Evolutionary conservation across 1,140 invertebrate genomes (phyloP).

Genomic region (Hylaeus anthracinus): DNA sequence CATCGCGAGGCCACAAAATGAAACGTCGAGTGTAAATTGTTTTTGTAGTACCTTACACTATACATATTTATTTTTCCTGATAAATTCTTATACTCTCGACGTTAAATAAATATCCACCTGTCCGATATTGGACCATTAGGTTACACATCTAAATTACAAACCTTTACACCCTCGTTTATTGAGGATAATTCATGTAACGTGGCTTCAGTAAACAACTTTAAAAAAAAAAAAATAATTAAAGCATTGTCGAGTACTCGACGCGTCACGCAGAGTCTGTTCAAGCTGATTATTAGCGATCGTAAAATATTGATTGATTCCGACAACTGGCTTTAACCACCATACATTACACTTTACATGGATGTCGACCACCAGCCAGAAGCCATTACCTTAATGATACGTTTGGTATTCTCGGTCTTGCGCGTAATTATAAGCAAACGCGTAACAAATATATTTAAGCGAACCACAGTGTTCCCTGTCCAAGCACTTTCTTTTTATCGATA

Average conservation of each 20-base stretch:
- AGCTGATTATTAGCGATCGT: constrained; percentile 66
- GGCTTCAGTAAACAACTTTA: too few species aligned
- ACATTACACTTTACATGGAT: constrained; percentile 44
- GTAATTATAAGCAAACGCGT: constrained; percentile 32
- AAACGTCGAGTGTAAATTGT: constrained; percentile 55
- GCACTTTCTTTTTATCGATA: too few species aligned
- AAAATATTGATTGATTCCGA: constrained; percentile 71
- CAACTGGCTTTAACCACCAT: constrained; percentile 64
- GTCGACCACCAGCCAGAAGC: constrained; percentile 29
- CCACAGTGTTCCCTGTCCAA: background rate
- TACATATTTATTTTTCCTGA: too few species aligned
- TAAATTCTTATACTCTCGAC: too few species aligned
- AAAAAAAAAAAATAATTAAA: constrained; percentile 29
- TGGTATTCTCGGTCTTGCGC: background rate
- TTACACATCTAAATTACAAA: too few species aligned
- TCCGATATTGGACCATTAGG: too few species aligned
- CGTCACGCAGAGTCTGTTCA: constrained; percentile 45
- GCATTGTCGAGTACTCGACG: constrained; percentile 41
- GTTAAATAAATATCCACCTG: too few species aligned
- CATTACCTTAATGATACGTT: constrained; percentile 41
- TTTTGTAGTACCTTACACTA: background rate
- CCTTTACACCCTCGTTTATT: too few species aligned
- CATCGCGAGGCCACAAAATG: constrained; percentile 24
- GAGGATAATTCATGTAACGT: too few species aligned
- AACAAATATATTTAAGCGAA: constrained; percentile 27